Conservation (phyloP, 2,797 vertebrate species). For the Sebastes alutus region DNA sequence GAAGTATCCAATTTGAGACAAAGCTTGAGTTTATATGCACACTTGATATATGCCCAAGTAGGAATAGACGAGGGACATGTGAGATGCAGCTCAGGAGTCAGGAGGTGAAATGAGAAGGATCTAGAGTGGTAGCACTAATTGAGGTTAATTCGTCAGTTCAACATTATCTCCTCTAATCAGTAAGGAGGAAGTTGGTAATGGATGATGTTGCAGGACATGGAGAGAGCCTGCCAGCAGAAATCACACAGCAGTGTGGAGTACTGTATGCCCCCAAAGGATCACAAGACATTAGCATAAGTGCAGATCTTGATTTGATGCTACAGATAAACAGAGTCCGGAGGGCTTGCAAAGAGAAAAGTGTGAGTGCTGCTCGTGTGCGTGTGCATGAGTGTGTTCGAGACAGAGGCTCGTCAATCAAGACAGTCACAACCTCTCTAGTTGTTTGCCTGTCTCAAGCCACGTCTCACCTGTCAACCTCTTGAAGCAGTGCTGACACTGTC, state of each 20-base stretch:
- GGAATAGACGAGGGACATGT: conserved; percentile 28
- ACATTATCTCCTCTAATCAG: conserved; percentile 65
- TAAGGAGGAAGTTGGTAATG: conserved; percentile 61
- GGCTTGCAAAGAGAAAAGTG: not conserved
- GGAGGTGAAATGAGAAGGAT: conserved; percentile 59
- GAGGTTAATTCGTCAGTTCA: conserved; percentile 76
- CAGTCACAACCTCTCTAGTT: conserved; percentile 12
- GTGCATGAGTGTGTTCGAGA: not conserved
- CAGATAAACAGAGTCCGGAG: conserved; percentile 60
- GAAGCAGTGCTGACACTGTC: conserved; percentile 38
- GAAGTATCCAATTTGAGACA: too few relatives aligned
- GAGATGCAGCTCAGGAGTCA: conserved; percentile 42
- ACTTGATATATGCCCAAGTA: conserved; percentile 22
- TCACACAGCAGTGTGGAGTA: conserved; percentile 35
- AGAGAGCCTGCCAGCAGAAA: conserved; percentile 50
- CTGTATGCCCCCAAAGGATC: conserved; percentile 77
- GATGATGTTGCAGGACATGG: conserved; percentile 53
- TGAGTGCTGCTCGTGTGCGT: conserved; percentile 2
- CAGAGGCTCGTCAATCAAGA: conserved; percentile 20
- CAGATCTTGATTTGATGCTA: conserved; percentile 63
- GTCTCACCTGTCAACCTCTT: conserved; percentile 47
- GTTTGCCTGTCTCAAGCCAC: conserved; percentile 27
- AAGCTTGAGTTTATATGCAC: not conserved
- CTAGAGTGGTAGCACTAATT: conserved; percentile 64
- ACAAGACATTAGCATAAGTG: conserved; percentile 71